Evolutionary conservation across 2,797 vertebrate genomes (phyloP), one percentile per base, ranked within the genome.

Genomic region (Acanthurus lineatus): DNA sequence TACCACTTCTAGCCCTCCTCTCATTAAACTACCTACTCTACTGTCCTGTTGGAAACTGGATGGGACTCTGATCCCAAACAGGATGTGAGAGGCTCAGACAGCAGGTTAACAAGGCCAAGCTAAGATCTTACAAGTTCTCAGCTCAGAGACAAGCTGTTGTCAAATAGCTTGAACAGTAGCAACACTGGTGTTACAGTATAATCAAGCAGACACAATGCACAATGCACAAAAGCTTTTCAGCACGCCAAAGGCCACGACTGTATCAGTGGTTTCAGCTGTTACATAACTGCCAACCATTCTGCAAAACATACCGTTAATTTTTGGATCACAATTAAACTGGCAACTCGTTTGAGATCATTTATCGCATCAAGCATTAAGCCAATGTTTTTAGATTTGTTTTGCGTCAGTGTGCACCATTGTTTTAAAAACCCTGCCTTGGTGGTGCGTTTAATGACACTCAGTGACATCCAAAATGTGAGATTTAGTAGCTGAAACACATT

Each of bases 111-210:
- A 66, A 52, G 28, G 75, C 72, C 62, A 68, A 52, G 48, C 35
- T 40, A 77, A 68, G 42, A 73, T 62, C 47, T 38, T 62, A 62
- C 32, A 9, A 19, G 54, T n/a, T 61, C n/a, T 60, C 69, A 47
- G 53, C 35, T 73, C 25, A 60, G 19, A 85, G 70, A 49, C 22
- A 44, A 53, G 58, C 68, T 81, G 73, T 75, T 81, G 75, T 81
- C 67, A 78, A 48, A 64, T 3, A 15, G 47, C 15, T 20, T 44
- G 25, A 49, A 17, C 19, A 19, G 57, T 42, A 12, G 53, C 40
- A 32, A 32, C 49, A 15, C 9, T 22, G 62, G 22, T 32, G 35
- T 54, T 64, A 49, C 1, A 10, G 12, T 20, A 9, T 19, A 20
- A 73, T 56, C n/a, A 0, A 20, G 16, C 52, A 49, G 25, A 79